Percentiles rank a stretch among this genome's conserved stretches.
These are phyloP conservation scores for Pedetes capensis DNA, from an alignment of 2,113 vertebrate genomes.

Conservation along the genomic window DNA sequence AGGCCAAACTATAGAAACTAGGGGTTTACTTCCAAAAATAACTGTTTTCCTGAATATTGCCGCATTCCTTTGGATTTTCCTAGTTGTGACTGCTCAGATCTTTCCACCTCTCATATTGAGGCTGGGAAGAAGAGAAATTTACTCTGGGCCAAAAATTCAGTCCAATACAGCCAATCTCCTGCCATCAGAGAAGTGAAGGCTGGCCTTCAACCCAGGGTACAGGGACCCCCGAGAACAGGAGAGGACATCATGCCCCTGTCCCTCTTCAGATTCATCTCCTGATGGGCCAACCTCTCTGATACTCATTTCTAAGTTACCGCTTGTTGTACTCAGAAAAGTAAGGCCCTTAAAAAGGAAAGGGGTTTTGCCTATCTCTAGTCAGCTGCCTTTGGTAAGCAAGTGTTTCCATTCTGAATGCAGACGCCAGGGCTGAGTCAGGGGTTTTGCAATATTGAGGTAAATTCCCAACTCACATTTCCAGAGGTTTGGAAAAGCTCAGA, in stretches of 20 bases:
- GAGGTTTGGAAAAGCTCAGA: slow-evolving; percentile 35
- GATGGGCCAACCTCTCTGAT: neutral
- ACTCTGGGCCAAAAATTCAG: neutral
- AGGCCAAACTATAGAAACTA: slow-evolving; percentile 45
- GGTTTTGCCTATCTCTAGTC: neutral
- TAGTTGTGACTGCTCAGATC: neutral
- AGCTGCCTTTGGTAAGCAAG: slow-evolving; percentile 24
- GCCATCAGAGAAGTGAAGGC: neutral
- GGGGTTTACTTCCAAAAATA: slow-evolving; percentile 58
- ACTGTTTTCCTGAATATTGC: slow-evolving; percentile 11
- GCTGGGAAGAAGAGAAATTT: neutral
- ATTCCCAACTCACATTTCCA: slow-evolving; percentile 14
- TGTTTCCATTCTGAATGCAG: slow-evolving; percentile 37
- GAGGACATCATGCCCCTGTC: neutral
- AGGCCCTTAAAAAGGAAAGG: neutral
- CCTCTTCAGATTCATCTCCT: neutral
- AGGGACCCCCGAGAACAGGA: neutral
- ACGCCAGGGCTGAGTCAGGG: slow-evolving; percentile 22
- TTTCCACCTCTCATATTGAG: neutral
- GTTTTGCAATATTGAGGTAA: slow-evolving; percentile 44
- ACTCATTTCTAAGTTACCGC: neutral
- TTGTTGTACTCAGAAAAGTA: neutral
- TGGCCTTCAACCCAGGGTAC: accelerated
- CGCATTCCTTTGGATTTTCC: neutral
- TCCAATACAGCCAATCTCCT: neutral